Evolutionary conservation across 2,797 vertebrate species (phyloP).

Genomic region (Eurystomus glaucurus): DNA sequence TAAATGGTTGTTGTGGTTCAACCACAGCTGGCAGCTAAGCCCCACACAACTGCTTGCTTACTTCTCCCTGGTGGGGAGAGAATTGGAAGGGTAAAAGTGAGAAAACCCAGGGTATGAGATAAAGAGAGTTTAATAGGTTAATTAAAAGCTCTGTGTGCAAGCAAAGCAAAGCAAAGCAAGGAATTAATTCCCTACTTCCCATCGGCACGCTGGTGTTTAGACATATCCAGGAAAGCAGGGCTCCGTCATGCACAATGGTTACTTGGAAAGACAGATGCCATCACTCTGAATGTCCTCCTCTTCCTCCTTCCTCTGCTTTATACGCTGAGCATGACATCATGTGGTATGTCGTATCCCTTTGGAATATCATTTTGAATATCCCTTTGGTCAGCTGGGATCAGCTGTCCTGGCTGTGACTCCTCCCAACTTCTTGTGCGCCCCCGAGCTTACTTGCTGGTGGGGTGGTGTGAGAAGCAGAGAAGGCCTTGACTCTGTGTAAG

Average conservation of each 20-base stretch:
- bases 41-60: not conserved
- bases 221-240: not conserved
- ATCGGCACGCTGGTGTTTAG: not conserved
- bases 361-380: too few species aligned
- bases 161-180: not conserved
- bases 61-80: not conserved
- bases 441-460: not conserved
- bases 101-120: not conserved
- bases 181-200: not conserved
- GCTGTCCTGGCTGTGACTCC: not conserved
- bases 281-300: fast-evolving
- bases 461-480: too few species aligned
- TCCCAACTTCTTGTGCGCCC: not conserved
- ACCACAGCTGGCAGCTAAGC: not conserved
- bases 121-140: not conserved
- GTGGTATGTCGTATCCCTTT: not conserved
- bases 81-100: not conserved
- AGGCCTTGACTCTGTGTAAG: too few species aligned
- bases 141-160: not conserved
- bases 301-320: not conserved
- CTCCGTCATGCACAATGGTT: not conserved
- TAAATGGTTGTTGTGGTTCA: not conserved
- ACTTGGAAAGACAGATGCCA: not conserved
- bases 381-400: not conserved
- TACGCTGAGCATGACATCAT: not conserved